Evolutionary conservation across 2,113 vertebrate genomes (phyloP), one percentile per base, ranked within the genome.

Genomic region (Zosterops lateralis): DNA sequence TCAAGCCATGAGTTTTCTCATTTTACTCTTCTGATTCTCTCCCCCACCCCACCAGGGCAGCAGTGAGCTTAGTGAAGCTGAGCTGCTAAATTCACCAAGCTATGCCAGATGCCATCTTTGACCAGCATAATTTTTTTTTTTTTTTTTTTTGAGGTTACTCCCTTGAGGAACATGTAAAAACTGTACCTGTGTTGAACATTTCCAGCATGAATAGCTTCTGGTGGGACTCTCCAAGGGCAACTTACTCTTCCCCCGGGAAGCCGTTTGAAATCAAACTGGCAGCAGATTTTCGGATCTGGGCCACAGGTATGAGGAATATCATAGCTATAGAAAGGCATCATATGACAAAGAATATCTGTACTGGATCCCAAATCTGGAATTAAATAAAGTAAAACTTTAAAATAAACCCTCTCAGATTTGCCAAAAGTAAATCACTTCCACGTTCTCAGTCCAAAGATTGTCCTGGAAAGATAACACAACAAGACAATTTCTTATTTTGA

Each of bases 321-420:
- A 58, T 99, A 99, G 96, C 99, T 99, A 97, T 99, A 99, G 97
- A 99, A 99, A 36, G 99, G 99, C 99, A 99, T 99, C 99, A 99
- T 99, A 97, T 99, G 99, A 95, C 99, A 99, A 42, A 98, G 97
- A 92, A 99, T 99, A 96, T 99, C 99, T 90, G 98, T 98, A 96
- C 82, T 97, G 84, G 98, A 96, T 96, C 98, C 98, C 89, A 97
- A 85, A 96, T 99, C 99, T 99, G 96, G 62, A 98, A 97, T 87
- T 85, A 82, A 97, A 95, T 81, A 89, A 54, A 91, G 42, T 19
- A 89, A 3, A 82, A 7, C 10, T 73, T 80, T 65, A 91, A 76
- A 88, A 71, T 34, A 77, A 89, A n/a, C 1, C 0, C 4, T 67
- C n/a, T 79, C 32, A 53, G 7, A 51, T 42, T 85, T 81, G 20